Base-by-base conservation (phyloP, 1,140 invertebrate species). In the Dendrolimus kikuchii region DNA sequence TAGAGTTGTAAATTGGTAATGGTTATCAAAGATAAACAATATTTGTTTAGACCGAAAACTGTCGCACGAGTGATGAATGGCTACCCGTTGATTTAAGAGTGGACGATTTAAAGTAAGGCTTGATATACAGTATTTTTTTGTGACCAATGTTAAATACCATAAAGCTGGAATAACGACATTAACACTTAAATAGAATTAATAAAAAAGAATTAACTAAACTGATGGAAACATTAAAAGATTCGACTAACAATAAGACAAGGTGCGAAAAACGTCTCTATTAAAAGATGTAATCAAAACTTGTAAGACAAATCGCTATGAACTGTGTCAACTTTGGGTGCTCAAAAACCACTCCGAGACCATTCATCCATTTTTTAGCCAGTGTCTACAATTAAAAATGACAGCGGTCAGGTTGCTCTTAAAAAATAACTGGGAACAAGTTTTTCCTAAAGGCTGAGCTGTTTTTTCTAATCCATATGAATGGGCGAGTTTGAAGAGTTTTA, bases 271-370 rank as follows among this genome's bases (percentile, higher is more conserved):
- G 62, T 54, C 54, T 67, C 52, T 62, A 55, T 57, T 60, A 64
- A 65, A 64, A 79, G 74, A 81, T 76, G 61, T 60, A 76, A 81
- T 81, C 72, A 66, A 51, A 60, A 62, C 60, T 75, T 76, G 71
- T 77, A 80, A 81, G 77, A 81, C 78, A 81, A 84, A 81, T 81
- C 70, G 70, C 63, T 68, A 56, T 59, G 67, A 71, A 77, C 68
- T 76, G 68, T 82, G 77, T 82, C 79, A 81, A 73, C 74, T 55
- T 68, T 74, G 67, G 73, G 67, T 71, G 74, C 68, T 74, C 64
- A 68, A 68, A 66, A 64, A 64, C 67, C 62, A 63, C 61, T 55
- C 55, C 45, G 66, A 51, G 51, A 59, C 64, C 68, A 80, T 80
- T 78, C 71, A 78, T 74, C 62, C 64, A 62, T 80, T 81, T 84